Evolutionary conservation across 1,140 invertebrate genomes (phyloP), one percentile per base, ranked within the genome.

Genomic region (Maconellicoccus hirsutus): DNA sequence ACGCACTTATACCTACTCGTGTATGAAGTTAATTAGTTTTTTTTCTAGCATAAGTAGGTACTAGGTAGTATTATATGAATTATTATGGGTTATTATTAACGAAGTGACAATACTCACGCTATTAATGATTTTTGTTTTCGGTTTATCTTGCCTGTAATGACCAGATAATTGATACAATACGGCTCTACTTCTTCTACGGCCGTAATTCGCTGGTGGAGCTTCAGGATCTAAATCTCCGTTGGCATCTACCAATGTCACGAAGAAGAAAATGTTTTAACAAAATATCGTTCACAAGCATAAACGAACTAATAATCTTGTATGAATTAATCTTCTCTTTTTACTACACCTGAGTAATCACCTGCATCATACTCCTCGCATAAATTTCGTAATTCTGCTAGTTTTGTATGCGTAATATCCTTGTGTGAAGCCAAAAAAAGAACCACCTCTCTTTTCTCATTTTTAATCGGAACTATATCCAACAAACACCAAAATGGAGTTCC

Each of bases 381-480:
- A 38, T 29, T 70, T 52, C 72, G 70, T 72, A 90, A 85, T 80
- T 91, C 89, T 79, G 86, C 88, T 86, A 90, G 89, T 81, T 94
- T 94, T 71, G 90, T 92, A 78, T 91, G 86, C 25, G 93, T 95
- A 79, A 98, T 94, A 80, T 98, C 94, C 82, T 98, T 98, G 83
- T 96, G 94, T 0, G 94, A 97, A 66, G 93, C 94, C 75, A 98
- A 84, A 78, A 96, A 97, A 71, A 98, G 84, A 0, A 98, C 95
- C 75, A 98, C 94, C 83, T 97, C 93, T 73, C 93, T 85, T 80
- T 97, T 97, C 79, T 98, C 94, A 84, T 98, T 98, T 83, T 97
- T 97, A 81, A 98, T 98, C 76, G 94, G 94, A 52, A 98, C 94
- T 79, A 98, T 96, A 81, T 98, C 95, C 80, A 98, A 85, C 73